Percentiles rank a stretch among this genome's conserved stretches.
Evolutionary conservation across 1,140 invertebrate genomes (phyloP).

Genomic region (Lepidurus couesii): DNA sequence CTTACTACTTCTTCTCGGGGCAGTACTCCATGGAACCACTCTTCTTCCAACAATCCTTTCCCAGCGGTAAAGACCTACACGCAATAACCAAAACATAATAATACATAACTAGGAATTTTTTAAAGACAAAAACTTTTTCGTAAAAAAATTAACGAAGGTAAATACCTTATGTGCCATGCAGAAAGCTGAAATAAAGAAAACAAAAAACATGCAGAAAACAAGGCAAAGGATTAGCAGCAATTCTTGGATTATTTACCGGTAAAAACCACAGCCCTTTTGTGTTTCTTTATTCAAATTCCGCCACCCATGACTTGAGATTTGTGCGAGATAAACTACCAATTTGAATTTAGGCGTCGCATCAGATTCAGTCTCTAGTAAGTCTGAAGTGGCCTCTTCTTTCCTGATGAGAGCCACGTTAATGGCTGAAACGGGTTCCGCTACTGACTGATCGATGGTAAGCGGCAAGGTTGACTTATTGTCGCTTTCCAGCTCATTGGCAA

Average conservation of each 20-base stretch:
- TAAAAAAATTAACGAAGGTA: background rate
- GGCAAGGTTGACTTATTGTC: background rate
- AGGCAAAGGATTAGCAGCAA: background rate
- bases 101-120: background rate
- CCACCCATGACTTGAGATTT: background rate
- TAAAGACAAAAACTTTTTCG: background rate
- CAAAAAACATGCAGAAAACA: background rate
- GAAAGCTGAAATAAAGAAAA: background rate
- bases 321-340: background rate
- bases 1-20: conserved; percentile 92
- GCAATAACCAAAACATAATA: background rate
- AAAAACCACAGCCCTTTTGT: conserved; percentile 11
- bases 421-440: background rate
- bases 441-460: background rate
- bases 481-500: background rate
- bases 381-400: background rate
- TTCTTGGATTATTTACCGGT: conserved; percentile 2
- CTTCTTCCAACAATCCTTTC: conserved; percentile 58
- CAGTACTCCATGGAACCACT: conserved; percentile 96
- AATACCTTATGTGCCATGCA: background rate
- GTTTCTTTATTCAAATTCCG: background rate
- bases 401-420: background rate
- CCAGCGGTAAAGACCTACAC: conserved; percentile 26
- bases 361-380: background rate
- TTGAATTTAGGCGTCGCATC: background rate